phyloP scores from a whole-genome alignment of 2,113 vertebrate species.

The Eclectus roratus region DNA sequence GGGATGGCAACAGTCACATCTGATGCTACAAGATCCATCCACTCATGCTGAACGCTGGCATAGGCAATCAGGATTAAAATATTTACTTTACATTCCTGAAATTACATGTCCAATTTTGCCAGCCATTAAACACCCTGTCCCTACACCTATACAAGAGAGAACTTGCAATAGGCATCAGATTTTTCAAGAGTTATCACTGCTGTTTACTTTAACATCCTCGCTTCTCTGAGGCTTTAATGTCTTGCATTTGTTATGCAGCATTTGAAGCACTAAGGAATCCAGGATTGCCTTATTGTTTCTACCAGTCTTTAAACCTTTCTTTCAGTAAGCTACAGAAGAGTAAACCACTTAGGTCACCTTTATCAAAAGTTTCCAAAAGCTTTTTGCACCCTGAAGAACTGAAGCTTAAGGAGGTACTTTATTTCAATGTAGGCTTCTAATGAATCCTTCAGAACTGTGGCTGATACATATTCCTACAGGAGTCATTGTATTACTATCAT shows the following conservation, averaged over 20 bases:
- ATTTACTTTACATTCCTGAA: not conserved
- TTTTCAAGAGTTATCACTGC: not conserved
- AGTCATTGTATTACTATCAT: not conserved
- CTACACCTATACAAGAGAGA: not conserved
- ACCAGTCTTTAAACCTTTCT: not conserved
- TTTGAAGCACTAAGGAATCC: not conserved
- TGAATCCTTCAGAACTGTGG: not conserved
- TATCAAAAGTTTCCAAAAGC: not conserved
- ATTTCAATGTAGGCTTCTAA: not conserved
- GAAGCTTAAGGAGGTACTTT: not conserved
- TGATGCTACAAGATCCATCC: not conserved
- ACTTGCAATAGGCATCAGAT: not conserved
- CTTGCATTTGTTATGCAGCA: not conserved
- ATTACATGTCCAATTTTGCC: not conserved
- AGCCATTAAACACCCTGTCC: not conserved
- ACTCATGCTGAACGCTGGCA: not conserved
- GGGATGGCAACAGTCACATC: not conserved
- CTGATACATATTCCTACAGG: fast-evolving
- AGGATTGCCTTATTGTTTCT: not conserved
- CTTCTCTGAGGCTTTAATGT: not conserved
- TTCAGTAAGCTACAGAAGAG: not conserved
- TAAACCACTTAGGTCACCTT: not conserved
- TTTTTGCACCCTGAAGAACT: not conserved
- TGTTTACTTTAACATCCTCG: not conserved
- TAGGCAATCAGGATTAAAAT: not conserved